Base-by-base conservation (phyloP, 2,797 vertebrate genomes). In the Syngnathus acus region DNA sequence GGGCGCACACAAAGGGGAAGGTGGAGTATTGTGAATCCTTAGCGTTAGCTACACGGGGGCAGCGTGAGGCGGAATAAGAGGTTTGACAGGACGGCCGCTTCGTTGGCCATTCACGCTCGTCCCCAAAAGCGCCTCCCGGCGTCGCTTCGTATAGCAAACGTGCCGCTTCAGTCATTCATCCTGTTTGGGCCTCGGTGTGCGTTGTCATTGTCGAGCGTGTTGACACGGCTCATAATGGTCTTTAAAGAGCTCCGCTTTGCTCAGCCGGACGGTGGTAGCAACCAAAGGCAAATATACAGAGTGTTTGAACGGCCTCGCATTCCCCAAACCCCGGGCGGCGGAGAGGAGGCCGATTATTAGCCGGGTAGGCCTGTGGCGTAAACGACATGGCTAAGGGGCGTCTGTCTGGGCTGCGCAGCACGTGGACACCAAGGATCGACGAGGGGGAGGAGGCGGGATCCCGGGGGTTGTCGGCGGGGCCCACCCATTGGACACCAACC, bases 351-450 rank as follows among this genome's bases (percentile, higher is more conserved):
- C 71, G 78, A 72, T 84, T 75, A 83, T 88, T 83, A 84, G 82
- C 78, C 64, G 65, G 75, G 69, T 76, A 79, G 77, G 74, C 69
- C 76, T 78, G 62, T 68, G 43, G 71, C 69, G 76, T 72, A 81
- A 73, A 38, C 85, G 84, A 87, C 85, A 86, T 78, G 78, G 84
- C 79, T 79, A 67, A 78, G 78, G 82, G 86, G 76, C 45, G 78
- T 90, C 84, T 85, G 87, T 89, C 88, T 91, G 83, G 79, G 78
- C 83, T 78, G 66, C 55, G 78, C 80, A 88, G 86, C 88, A 89
- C 82, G 82, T 89, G 88, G 87, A 85, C 72, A 71, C 38, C 26
- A 16, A 61, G 78, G 65, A 66, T 76, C 73, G 67, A 54, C 64
- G 70, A 53, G 72, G 72, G 78, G 77, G 73, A 32, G 73, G 72